Evolutionary conservation across 1,140 invertebrate genomes (phyloP).

Genomic region (Sinonovacula constricta): DNA sequence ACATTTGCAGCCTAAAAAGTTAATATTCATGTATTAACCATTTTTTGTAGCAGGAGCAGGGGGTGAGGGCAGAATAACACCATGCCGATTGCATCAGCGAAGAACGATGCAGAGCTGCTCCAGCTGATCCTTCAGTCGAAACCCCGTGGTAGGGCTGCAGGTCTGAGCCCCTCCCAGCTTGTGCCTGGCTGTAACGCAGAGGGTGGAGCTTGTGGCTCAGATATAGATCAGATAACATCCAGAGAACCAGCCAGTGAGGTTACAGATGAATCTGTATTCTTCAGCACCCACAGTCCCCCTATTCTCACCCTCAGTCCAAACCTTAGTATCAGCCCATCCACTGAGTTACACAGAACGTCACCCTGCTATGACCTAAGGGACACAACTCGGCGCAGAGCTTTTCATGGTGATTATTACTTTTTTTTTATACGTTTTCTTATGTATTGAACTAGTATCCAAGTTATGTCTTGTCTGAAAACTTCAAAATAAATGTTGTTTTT

Average conservation of each 20-base stretch:
- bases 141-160: constrained; percentile 53
- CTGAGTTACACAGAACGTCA: constrained; percentile 71
- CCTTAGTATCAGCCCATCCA: constrained; percentile 71
- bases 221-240: constrained; percentile 10
- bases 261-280: constrained; percentile 34
- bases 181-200: constrained; percentile 57
- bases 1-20: too few relatives aligned
- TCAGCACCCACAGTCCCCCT: constrained; percentile 76
- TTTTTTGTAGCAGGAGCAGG: too few relatives aligned
- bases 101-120: constrained; percentile 58
- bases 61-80: too few relatives aligned
- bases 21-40: too few relatives aligned
- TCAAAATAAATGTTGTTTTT: too few relatives aligned
- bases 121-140: constrained; percentile 49
- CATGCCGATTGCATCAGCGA: constrained; percentile 70
- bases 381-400: constrained; percentile 68
- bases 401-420: constrained; percentile 76
- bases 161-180: constrained; percentile 61
- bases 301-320: constrained; percentile 78
- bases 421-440: too few relatives aligned
- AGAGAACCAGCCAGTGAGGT: constrained; percentile 3
- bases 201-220: constrained; percentile 21
- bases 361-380: constrained; percentile 77
- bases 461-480: too few relatives aligned
- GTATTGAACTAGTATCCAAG: too few relatives aligned